phyloP scores from a whole-genome alignment of 2,113 vertebrate genomes.

The Dunckerocampus dactyliophorus region DNA sequence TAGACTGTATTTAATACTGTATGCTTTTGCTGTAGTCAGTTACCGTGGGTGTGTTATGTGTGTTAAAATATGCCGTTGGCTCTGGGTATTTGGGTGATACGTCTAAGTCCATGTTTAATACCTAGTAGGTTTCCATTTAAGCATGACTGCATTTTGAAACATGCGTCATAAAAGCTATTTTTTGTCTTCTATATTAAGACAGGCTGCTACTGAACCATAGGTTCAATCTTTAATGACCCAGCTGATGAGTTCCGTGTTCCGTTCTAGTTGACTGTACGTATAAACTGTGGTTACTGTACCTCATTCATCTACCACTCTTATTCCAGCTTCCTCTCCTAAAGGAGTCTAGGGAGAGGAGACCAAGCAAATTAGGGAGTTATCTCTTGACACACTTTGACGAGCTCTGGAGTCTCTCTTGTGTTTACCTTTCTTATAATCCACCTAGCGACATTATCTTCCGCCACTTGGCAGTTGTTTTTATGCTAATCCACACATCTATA shows the following conservation, averaged over 20 bases:
- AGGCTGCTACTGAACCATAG: constrained; percentile 38
- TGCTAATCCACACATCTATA: constrained; percentile 18
- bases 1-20: too few relatives aligned
- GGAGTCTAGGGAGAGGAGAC: constrained; percentile 19
- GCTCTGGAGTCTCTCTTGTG: constrained; percentile 19
- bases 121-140: too few relatives aligned
- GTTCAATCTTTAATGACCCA: constrained; percentile 53
- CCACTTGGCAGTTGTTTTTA: constrained; percentile 54
- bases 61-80: too few relatives aligned
- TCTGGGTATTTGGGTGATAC: too few relatives aligned
- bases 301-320: constrained; percentile 24
- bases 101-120: too few relatives aligned
- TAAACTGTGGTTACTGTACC: constrained; percentile 28
- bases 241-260: constrained; percentile 30
- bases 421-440: constrained; percentile 49
- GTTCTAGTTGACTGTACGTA: not conserved
- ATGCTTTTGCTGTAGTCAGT: too few relatives aligned
- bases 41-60: too few relatives aligned
- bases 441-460: constrained; percentile 53
- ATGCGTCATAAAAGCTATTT: too few relatives aligned
- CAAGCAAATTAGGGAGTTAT: not conserved
- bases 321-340: constrained; percentile 36
- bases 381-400: constrained; percentile 6
- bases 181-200: constrained; percentile 9
- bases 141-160: too few relatives aligned